Evolutionary conservation across 2,888 invertebrate genomes (phyloP), one percentile per base, ranked within the genome.

Genomic region (Petrolisthes cinctipes): DNA sequence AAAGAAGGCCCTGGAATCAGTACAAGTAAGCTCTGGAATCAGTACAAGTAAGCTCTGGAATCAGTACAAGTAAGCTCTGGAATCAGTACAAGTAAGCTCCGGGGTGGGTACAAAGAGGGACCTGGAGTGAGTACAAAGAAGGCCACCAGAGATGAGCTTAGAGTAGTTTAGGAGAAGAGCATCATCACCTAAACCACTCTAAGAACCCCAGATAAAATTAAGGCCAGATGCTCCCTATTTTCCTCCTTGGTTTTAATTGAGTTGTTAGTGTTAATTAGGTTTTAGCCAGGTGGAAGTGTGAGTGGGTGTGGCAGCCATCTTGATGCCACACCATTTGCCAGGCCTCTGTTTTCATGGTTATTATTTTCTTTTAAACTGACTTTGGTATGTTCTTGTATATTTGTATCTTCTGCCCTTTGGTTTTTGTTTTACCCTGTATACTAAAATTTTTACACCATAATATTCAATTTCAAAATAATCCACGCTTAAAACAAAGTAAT

Each of bases 251-350:
- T 20, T n/a, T 7, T 82, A 82, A 82, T 82, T 71, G 82, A 82
- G 82, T 82, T 82, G 73, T 68, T 73, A 71, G 51, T 54, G 54
- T 82, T 82, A 82, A 82, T 82, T 82, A 82, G 73, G 82, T 82
- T 82, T 82, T 73, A 51, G 68, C 51, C 51, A 68, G 68, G 23
- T 37, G 37, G 37, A 37, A 37, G 37, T 37, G 54, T 79, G 61
- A 61, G 61, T 9, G 61, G 61, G 17, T 11, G 61, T 11, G 11
- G 11, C 9, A 11, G 61, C 11, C 61, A 9, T 9, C 17, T 11
- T 17, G 11, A 9, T 61, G 17, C 61, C 61, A 61, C 61, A 61
- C 61, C 61, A 17, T 61, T 61, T 11, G 9, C 17, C 61, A 11
- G 11, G 17, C 11, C 61, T 61, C 61, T 61, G 61, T 37, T 37